Evolutionary conservation across 2,113 vertebrate genomes (phyloP).

Genomic region (Thalassarche chlororhynchos): DNA sequence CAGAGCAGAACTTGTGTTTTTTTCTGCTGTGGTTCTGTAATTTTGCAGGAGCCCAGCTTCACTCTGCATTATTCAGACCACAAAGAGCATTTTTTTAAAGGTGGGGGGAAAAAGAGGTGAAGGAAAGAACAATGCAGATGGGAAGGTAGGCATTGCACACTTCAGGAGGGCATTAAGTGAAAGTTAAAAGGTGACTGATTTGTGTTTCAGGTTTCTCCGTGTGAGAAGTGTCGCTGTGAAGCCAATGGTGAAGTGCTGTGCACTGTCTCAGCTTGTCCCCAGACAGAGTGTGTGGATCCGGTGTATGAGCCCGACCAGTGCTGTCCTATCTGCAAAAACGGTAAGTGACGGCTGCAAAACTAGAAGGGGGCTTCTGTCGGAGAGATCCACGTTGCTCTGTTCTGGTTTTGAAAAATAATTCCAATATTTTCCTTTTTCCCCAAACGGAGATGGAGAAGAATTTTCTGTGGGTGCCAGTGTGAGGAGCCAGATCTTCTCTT

Average conservation of each 20-base stretch:
- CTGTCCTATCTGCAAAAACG: slow-evolving; percentile 97
- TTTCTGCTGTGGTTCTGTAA: not conserved
- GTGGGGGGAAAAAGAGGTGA: not conserved
- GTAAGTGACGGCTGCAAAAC: slow-evolving; percentile 66
- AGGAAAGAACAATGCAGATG: not conserved
- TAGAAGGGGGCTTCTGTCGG: accelerated
- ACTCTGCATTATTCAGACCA: not conserved
- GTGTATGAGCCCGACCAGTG: slow-evolving; percentile 97
- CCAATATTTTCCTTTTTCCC: not conserved
- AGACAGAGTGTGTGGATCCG: slow-evolving; percentile 96
- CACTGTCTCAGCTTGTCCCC: slow-evolving; percentile 93
- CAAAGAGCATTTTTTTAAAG: not conserved
- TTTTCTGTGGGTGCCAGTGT: not conserved
- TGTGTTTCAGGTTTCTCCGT: slow-evolving; percentile 90
- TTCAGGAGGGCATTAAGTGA: not conserved
- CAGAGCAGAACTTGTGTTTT: not conserved
- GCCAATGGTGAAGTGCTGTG: slow-evolving; percentile 94
- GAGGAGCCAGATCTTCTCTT: not conserved
- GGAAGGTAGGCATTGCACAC: accelerated
- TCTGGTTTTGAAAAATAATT: not conserved
- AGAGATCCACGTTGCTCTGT: not conserved
- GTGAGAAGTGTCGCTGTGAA: slow-evolving; percentile 95
- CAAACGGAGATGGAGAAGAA: not conserved
- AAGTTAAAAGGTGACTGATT: not conserved
- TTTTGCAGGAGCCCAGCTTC: not conserved